Evolutionary conservation across 2,888 invertebrate species (phyloP), one percentile per base, ranked within the genome.

Genomic region (Hololepta plana): DNA sequence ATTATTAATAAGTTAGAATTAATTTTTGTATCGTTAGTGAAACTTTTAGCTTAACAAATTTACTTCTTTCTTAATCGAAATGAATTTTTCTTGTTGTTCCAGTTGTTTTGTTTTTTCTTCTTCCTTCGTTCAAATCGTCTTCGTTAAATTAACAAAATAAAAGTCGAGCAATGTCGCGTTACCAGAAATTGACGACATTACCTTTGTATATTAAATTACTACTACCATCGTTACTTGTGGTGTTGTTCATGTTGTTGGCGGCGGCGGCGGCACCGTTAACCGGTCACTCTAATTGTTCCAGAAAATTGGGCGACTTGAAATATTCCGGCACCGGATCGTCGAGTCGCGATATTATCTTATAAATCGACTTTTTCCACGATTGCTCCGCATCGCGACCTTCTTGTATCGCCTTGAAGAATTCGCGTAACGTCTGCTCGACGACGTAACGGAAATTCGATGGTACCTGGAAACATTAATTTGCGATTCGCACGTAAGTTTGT

Each of bases 341-440:
- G 62, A 98, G 69, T 55, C 96, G 77, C 47, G 95, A 93, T 60
- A 99, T 99, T 49, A 99, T 81, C 61, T 99, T 99, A 72, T 99
- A 99, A 61, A 99, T 99, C 48, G 93, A 82, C 60, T 99, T 99
- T 67, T 99, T 99, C 98, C 98, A 99, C 50, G 95, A 95, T 58
- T 95, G 96, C 55, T 99, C 98, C 33, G 76, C 67, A 62, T 99
- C 98, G 59, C 95, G 91, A 41, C 88, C 90, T 47, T 82, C 75
- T 55, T 85, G 82, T 52, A 99, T 85, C 42, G 98, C 88, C 60
- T 90, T 87, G 79, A 87, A 98, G 70, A 99, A 99, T 63, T 99
- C 98, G 41, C 88, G 73, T 38, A 99, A 67, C 32, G 98, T 96
- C 59, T 91, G 87, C 58, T 99, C 93, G 35, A 96, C 87, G 42